phyloP scores from a whole-genome alignment of 1,140 invertebrate species.

The Ips nitidus region DNA sequence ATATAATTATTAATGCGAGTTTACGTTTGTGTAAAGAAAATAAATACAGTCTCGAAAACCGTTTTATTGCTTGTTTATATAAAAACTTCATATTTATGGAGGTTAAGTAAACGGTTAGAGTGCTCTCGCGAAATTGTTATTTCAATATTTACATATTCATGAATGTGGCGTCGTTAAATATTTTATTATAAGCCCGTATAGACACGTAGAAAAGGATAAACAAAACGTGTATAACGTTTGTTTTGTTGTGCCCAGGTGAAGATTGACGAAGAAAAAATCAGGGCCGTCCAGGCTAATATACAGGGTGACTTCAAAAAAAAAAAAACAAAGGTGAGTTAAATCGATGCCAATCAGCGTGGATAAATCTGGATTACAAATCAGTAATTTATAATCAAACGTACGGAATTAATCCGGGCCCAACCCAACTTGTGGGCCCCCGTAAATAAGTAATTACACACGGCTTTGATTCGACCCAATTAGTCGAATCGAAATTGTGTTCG shows the following conservation, averaged over 20 bases:
- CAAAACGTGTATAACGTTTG: no score
- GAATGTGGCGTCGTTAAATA: slow-evolving; percentile 2
- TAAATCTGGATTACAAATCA: no score
- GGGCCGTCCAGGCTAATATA: no score
- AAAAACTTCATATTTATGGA: slow-evolving; percentile 8
- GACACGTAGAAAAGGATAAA: no score
- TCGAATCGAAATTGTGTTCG: slow-evolving; percentile 3
- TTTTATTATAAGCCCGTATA: neutral
- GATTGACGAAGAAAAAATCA: no score
- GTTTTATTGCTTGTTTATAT: neutral
- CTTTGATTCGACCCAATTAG: slow-evolving; percentile 3
- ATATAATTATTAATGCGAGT: slow-evolving; percentile 1
- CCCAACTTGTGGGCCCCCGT: neutral
- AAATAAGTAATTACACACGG: slow-evolving; percentile 2
- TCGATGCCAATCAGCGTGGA: no score
- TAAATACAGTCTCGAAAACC: slow-evolving; percentile 5
- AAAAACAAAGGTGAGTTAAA: no score
- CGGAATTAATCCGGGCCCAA: neutral
- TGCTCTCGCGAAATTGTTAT: slow-evolving; percentile 7
- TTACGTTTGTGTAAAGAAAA: slow-evolving; percentile 11
- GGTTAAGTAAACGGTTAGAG: slow-evolving; percentile 7
- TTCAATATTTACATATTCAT: slow-evolving; percentile 13
- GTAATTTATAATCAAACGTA: neutral
- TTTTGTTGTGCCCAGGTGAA: no score
- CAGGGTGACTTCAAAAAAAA: no score